These are phyloP conservation scores for Micronycteris hirsuta DNA, from an alignment of 2,113 vertebrate species.

Conservation along the genomic window DNA sequence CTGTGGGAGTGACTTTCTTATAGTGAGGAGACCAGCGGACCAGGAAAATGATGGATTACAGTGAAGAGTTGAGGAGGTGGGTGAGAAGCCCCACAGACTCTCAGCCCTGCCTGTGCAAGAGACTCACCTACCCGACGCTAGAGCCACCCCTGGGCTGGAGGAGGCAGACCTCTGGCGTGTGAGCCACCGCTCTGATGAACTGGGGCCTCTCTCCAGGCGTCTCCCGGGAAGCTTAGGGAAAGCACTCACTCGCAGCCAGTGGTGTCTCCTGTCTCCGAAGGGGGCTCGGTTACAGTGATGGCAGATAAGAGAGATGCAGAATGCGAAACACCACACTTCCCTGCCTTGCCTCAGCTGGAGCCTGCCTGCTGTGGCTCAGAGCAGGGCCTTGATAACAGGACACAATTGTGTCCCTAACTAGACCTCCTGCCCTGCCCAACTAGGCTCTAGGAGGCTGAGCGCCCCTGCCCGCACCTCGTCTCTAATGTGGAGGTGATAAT, in stretches of 20 bases:
- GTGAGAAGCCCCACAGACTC: no score
- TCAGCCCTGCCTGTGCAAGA: background rate
- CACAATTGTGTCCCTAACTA: background rate
- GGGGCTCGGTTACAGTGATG: background rate
- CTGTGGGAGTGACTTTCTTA: background rate
- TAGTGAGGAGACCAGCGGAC: background rate
- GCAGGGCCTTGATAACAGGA: background rate
- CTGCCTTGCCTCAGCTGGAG: background rate
- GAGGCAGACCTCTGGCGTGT: background rate
- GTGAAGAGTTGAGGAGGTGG: background rate
- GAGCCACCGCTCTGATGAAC: background rate
- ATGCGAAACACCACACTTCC: background rate
- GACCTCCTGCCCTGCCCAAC: rapidly evolving
- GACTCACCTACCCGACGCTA: background rate
- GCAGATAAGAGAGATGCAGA: background rate
- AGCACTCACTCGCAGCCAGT: background rate
- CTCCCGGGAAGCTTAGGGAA: rapidly evolving
- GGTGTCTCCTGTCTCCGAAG: background rate
- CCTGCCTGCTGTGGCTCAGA: rapidly evolving
- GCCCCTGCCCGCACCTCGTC: background rate
- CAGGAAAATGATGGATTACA: no score
- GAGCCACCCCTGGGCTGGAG: background rate
- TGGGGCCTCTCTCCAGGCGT: background rate
- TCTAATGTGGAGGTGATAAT: background rate
- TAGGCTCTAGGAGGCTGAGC: background rate